phyloP scores from a whole-genome alignment of 2,797 vertebrate species.

The Semotilus atromaculatus region DNA sequence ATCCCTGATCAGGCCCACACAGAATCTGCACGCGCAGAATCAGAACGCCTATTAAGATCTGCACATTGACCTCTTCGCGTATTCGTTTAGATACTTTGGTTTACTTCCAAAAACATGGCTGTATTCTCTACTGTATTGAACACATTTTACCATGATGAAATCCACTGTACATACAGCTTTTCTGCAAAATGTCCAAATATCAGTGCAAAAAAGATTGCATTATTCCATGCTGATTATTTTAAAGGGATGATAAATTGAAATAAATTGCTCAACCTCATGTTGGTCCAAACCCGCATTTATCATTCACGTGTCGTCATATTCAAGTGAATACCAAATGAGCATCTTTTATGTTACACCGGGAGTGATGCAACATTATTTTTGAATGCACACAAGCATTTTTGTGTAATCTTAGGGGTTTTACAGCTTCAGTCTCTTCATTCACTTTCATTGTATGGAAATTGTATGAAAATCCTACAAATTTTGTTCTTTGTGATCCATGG shows the following conservation, averaged over 20 bases:
- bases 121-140: neutral
- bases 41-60: neutral
- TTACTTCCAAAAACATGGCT: neutral
- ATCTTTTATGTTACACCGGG: neutral
- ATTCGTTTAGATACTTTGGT: neutral
- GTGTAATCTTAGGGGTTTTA: neutral
- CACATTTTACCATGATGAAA: neutral
- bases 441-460: neutral
- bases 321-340: neutral
- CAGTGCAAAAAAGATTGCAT: neutral
- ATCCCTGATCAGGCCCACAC: neutral
- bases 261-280: neutral
- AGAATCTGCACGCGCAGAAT: neutral
- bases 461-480: neutral
- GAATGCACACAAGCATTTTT: neutral
- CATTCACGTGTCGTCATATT: neutral
- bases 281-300: neutral
- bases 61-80: neutral
- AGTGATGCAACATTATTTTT: neutral
- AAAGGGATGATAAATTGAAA: neutral
- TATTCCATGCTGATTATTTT: neutral
- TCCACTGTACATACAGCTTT: neutral
- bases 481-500: neutral
- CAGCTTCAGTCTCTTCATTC: neutral
- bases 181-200: neutral